Conservation (phyloP, 2,797 vertebrate genomes). For the Amniataba percoides region DNA sequence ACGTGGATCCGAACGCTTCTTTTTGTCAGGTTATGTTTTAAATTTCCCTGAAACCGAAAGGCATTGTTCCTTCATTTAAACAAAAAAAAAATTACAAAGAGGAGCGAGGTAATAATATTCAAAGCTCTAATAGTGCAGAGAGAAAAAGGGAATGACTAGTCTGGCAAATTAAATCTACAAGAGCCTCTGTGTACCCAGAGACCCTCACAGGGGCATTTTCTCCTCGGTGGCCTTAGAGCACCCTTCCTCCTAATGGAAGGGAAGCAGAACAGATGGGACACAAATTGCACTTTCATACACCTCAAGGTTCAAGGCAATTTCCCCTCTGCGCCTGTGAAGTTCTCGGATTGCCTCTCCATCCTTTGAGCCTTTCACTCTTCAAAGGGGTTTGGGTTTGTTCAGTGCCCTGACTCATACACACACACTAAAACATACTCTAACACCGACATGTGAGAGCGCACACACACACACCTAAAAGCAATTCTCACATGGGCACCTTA, state of each 20-base stretch:
- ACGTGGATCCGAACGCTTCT: conserved; percentile 25
- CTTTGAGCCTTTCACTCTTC: conserved; percentile 88
- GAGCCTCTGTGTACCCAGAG: conserved; percentile 77
- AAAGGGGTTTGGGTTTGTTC: conserved; percentile 86
- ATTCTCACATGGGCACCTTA: conserved; percentile 47
- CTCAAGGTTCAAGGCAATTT: conserved; percentile 89
- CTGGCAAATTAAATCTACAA: conserved; percentile 81
- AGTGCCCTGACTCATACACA: conserved; percentile 66
- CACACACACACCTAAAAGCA: conserved; percentile 42
- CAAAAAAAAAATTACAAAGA: conserved; percentile 45
- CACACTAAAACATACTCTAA: conserved; percentile 54
- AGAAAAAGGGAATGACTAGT: conserved; percentile 70
- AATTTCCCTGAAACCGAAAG: conserved; percentile 29
- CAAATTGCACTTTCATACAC: conserved; percentile 89
- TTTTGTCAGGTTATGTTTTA: conserved; percentile 21
- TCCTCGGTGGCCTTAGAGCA: conserved; percentile 83
- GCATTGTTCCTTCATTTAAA: conserved; percentile 58
- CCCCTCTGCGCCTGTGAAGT: conserved; percentile 86
- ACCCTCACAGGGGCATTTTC: conserved; percentile 81
- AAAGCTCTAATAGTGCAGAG: conserved; percentile 68
- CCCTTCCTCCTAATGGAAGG: conserved; percentile 87
- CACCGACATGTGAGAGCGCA: conserved; percentile 28
- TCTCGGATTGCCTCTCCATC: conserved; percentile 87
- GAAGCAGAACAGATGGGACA: conserved; percentile 89
- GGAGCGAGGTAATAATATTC: conserved; percentile 67